Base-by-base conservation (phyloP, 2,888 invertebrate genomes). In the Synanthedon tipuliformis region DNA sequence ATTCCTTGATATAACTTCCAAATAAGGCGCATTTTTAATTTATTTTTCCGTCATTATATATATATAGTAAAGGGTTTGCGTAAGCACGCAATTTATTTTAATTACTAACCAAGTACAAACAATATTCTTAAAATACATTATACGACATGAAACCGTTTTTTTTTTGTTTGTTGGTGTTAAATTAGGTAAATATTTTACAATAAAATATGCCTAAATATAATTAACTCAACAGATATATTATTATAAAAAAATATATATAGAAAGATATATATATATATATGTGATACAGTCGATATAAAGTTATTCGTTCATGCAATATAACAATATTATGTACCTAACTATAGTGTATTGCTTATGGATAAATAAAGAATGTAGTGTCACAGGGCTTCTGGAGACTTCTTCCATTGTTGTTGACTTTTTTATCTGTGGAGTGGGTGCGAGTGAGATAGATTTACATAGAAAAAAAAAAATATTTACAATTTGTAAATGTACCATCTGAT, bases 1-100 rank as follows among this genome's bases (percentile, higher is more conserved):
- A 85, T 85, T 85, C 84, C 84, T 68, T 66, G 71, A 64, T 71
- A 68, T 69, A 72, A 74, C 75, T 81, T 83, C 81, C 81, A 75
- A 63, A 63, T 59, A 66, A 71, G 71, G 64, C 70, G 79, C 78
- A 76, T 77, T 75, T 68, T 61, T 49, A 56, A 56, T 53, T n/a
- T 18, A 40, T 54, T 49, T 8, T 34, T 34, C 34, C 3, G 34
- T 34, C 34, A 34, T 34, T 23, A 23, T 23, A 23, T 18, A 18
- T 34, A 34, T 10, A 34, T 34, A 10, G 34, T 34, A 34, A 34
- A 10, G 2, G 34, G 2, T 34, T 34, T 34, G 34, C 34, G 34
- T 34, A 10, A 23, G 5, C 10, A 10, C 7, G 10, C 34, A 34
- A 34, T 8, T 34, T 10, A 34, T 34, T 34, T 34, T 34, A 34